These are phyloP conservation scores for Schlechtendalia chinensis DNA, from an alignment of 1,140 invertebrate species.

Conservation along the genomic window DNA sequence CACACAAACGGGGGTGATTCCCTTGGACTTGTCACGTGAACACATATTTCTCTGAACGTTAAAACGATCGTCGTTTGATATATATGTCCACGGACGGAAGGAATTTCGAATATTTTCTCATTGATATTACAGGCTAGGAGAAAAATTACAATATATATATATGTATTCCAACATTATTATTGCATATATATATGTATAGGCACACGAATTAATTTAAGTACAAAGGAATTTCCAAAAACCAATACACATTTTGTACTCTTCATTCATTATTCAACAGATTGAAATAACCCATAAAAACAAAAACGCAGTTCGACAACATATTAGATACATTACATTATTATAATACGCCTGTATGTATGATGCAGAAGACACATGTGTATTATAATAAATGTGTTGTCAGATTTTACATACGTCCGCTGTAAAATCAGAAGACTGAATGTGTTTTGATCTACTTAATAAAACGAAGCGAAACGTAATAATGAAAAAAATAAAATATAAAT, in stretches of 20 bases:
- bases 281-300: background rate
- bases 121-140: background rate
- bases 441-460: too few relatives aligned
- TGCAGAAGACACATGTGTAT: too few relatives aligned
- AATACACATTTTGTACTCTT: background rate
- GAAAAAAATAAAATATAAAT: too few relatives aligned
- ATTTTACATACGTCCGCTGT: too few relatives aligned
- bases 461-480: too few relatives aligned
- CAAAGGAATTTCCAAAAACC: background rate
- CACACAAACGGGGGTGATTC: constrained; percentile 14
- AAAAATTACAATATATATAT: constrained; percentile 3
- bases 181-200: background rate
- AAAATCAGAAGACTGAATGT: too few relatives aligned
- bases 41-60: background rate
- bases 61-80: background rate
- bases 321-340: too few relatives aligned
- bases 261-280: background rate
- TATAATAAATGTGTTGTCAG: too few relatives aligned
- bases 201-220: background rate
- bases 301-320: background rate
- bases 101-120: constrained; percentile 27
- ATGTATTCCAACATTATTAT: background rate
- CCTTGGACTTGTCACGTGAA: constrained; percentile 1
- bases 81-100: background rate
- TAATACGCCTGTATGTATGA: too few relatives aligned